Evolutionary conservation across 2,113 vertebrate species (phyloP), one percentile per base, ranked within the genome.

Genomic region (Fulica atra): DNA sequence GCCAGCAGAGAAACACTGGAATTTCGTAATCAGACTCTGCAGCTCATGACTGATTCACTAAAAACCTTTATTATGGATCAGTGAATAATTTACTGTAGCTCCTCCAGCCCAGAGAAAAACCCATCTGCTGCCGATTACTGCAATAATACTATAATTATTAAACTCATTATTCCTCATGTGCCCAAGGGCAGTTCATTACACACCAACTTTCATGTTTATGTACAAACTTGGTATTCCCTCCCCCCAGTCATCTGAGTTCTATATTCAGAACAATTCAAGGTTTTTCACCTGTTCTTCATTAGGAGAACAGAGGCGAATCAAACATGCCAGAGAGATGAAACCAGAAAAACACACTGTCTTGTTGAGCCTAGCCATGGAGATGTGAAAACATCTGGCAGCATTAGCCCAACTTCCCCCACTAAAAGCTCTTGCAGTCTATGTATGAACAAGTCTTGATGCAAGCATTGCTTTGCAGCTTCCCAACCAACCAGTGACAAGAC

Each of bases 91-190:
- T 65, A 74, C 86, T 91, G 51, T 81, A 93, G 83, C 66, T 93
- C 63, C 81, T 91, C 95, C 94, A 95, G 60, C 64, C 91, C 80
- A 87, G 91, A 91, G 76, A 35, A 56, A 92, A 95, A 71, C 48
- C 91, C 94, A 93, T 95, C 94, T 96, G 94, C 91, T 95, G 92
- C 86, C 17, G 59, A 93, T 96, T 93, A 94, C 48, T 81, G 94
- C 76, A 93, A 71, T 92, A 94, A 94, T 71, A 64, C 85, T 73
- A 14, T 70, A 81, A 96, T 95, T 93, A 91, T 92, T 86, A 90
- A 96, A 92, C 86, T 95, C 74, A 51, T 88, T 93, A 93, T 74
- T 81, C 53, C 83, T 94, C 77, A 92, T 44, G 42, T 86, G 89
- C 93, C 88, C 81, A 40, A 80, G 57, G 89, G 80, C 38, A 35